A percentile compares a stretch with the other conserved stretches of the same genome.
Conservation (phyloP, 1,140 invertebrate species). For the Frieseomelitta varia region DNA sequence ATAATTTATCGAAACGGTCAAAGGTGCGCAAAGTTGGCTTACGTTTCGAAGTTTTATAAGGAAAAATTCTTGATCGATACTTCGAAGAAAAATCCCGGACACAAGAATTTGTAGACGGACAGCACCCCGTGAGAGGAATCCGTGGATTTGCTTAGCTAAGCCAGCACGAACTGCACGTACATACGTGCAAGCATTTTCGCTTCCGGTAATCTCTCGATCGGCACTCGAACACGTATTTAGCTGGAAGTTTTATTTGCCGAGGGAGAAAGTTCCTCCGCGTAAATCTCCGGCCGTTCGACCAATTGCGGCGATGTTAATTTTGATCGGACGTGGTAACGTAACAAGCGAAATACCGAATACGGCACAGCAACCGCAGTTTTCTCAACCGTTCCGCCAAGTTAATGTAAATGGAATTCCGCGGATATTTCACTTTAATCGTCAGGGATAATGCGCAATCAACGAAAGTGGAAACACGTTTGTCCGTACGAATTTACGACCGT, state of each 20-base stretch:
- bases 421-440: conserved; percentile 1
- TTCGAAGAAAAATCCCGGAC: too few relatives aligned
- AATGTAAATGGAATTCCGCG: neutral
- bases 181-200: neutral
- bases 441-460: conserved; percentile 2
- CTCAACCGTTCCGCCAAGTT: neutral
- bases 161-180: neutral
- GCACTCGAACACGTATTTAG: conserved; percentile 4
- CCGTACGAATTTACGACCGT: neutral
- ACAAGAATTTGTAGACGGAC: neutral
- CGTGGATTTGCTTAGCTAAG: neutral
- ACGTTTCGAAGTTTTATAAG: neutral
- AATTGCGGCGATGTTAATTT: neutral
- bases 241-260: conserved; percentile 35
- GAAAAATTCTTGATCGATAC: neutral
- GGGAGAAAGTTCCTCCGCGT: conserved; percentile 15
- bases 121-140: neutral
- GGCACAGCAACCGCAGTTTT: neutral
- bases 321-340: too few relatives aligned
- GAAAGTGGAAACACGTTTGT: neutral
- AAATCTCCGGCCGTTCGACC: neutral
- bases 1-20: neutral
- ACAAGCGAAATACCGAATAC: neutral
- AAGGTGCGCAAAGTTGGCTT: neutral
- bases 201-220: conserved; percentile 8